Evolutionary conservation across 2,113 vertebrate species (phyloP).

Genomic region (Fulmarus glacialis): DNA sequence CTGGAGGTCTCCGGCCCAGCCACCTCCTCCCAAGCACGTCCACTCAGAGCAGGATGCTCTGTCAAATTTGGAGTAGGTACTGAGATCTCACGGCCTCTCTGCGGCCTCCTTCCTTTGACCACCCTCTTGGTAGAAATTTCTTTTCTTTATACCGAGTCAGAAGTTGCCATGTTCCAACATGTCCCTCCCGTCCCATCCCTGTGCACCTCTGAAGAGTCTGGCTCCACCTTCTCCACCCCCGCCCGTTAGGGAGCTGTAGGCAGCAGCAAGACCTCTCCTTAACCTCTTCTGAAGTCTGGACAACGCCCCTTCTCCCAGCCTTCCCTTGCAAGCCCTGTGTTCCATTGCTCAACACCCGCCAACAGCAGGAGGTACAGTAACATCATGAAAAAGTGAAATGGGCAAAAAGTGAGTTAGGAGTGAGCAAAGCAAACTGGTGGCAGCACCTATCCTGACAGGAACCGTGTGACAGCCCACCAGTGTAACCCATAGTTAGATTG

Average conservation of each 20-base stretch:
- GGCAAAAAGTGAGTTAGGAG: not conserved
- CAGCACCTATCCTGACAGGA: not conserved
- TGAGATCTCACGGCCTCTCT: not conserved
- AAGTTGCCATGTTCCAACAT: not conserved
- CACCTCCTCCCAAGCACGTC: not conserved
- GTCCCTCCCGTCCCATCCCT: not conserved
- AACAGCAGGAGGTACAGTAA: not conserved
- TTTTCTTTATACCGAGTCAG: not conserved
- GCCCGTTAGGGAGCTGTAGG: not conserved
- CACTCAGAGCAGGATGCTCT: not conserved
- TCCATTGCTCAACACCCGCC: not conserved
- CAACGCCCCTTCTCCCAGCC: not conserved
- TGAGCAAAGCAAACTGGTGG: not conserved
- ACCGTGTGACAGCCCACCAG: not conserved
- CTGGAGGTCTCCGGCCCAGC: not conserved
- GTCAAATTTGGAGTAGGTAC: not conserved
- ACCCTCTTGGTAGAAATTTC: not conserved
- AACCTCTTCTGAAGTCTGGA: not conserved
- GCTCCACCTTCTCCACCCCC: not conserved
- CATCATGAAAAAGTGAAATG: not conserved
- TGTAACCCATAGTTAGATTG: rapidly evolving
- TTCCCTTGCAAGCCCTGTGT: not conserved
- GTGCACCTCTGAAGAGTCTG: not conserved
- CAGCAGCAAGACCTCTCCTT: not conserved
- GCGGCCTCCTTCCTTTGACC: not conserved